Evolutionary conservation across 2,888 invertebrate genomes (phyloP), one percentile per base, ranked within the genome.

Genomic region (Lycaena phlaeas): DNA sequence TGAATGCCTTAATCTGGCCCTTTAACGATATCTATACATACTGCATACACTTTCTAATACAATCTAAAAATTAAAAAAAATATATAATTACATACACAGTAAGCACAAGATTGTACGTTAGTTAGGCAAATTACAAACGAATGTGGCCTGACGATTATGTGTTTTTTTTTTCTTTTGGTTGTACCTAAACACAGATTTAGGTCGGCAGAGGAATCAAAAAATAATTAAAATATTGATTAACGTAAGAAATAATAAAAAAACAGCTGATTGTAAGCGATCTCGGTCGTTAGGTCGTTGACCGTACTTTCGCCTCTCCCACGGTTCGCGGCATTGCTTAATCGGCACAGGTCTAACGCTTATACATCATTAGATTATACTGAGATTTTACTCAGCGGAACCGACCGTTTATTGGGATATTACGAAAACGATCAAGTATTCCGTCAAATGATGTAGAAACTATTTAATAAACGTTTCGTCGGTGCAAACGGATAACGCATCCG

Each of bases 281-380:
- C 64, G 64, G 67, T 52, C 68, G 68, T 50, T 64, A 59, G 78
- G 72, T 81, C 74, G 62, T 64, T 64, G 79, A 70, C 78, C 82
- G 69, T 55, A 78, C 81, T 82, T 82, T 82, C 81, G 79, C 78
- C 76, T 68, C 72, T 78, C 75, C 77, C 78, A 75, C 78, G 73
- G 56, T 67, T 56, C 56, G 51, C 54, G 52, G 59, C 52, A 58
- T 77, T 72, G 76, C 76, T 72, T 71, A 72, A 77, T 64, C 59
- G 41, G 36, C 38, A 38, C 34, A 27, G 31, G 36, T 25, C 41
- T 41, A 36, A 40, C 15, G 27, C 29, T 39, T 39, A 25, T 34
- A 34, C 22, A 34, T 34, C 34, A 18, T 6, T 22, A 34, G 34
- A 34, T 34, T 34, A 7, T 34, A 34, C 11, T 11, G 12, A 22